Evolutionary conservation across 1,140 invertebrate species (phyloP), one percentile per base, ranked within the genome.

Genomic region (Pseudoatta argentina): DNA sequence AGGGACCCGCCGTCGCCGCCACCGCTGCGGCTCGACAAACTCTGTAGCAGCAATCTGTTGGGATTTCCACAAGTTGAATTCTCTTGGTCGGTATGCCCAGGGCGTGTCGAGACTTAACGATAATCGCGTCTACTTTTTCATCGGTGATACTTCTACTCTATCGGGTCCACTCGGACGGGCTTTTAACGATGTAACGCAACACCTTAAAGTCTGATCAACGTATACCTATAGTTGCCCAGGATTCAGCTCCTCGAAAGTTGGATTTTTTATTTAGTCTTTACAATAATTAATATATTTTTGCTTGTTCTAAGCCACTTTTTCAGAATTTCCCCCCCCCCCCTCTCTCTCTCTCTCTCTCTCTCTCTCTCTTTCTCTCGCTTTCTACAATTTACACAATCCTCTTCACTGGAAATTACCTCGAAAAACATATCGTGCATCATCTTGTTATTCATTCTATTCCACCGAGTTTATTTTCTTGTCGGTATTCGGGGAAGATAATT

Each of bases 31-130:
- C 83, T 78, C 90, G 83, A 92, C 87, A 87, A 91, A 89, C 87
- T 89, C 86, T 85, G 86, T 85, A 67, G 87, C 91, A 93, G 87
- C 91, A 93, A 94, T 93, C 93, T 93, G 92, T 92, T 92, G 93
- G 93, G 92, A 94, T 95, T 94, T 95, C 93, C 93, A 94, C 93
- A 94, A 94, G 93, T 94, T 94, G 93, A 94, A 94, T 94, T 94
- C 91, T 89, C 89, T 91, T 91, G 89, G 90, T 91, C 90, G 89
- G 87, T 87, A 91, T 89, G 89, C 81, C 63, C 85, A 79, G 89
- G 90, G 90, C 89, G 90, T 91, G 90, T 91, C 90, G 83, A 69
- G 87, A 91, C 87, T 92, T 92, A 91, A 91, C 88, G 86, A 90
- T 91, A 92, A 92, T 92, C 87, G 88, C 86, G 76, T 92, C 88